A percentile compares a stretch with the other conserved stretches of the same genome.
phyloP scores from a whole-genome alignment of 2,797 vertebrate species.

The Spinus olivaceus region DNA sequence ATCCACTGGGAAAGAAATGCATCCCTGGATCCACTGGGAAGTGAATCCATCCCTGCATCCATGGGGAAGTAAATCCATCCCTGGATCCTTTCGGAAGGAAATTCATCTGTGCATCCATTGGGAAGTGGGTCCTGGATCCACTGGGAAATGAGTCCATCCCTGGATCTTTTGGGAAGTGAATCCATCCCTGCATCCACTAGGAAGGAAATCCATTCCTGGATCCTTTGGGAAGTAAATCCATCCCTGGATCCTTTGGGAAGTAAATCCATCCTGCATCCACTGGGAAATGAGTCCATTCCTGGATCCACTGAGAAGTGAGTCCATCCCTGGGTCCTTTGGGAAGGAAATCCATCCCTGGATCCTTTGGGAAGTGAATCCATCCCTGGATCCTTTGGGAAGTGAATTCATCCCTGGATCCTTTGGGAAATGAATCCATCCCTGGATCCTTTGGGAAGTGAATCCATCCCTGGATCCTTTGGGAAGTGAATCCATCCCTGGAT shows the following conservation, averaged over 20 bases:
- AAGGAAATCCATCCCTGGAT: background rate
- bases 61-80: accelerated
- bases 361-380: background rate
- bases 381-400: background rate
- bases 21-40: accelerated
- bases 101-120: accelerated
- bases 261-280: background rate
- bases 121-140: background rate
- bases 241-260: background rate
- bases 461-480: too few relatives aligned
- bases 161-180: accelerated
- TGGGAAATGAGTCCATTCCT: background rate
- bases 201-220: background rate
- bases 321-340: background rate
- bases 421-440: background rate
- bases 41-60: background rate
- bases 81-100: accelerated
- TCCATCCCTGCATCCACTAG: background rate
- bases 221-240: accelerated
- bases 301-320: too few relatives aligned
- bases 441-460: too few relatives aligned
- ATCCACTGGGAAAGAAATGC: accelerated
- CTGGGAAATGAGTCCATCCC: background rate
- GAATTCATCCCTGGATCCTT: background rate
- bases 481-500: too few relatives aligned